Base-by-base conservation (phyloP, 1,140 invertebrate genomes). In the Chrysomallon squamiferum region DNA sequence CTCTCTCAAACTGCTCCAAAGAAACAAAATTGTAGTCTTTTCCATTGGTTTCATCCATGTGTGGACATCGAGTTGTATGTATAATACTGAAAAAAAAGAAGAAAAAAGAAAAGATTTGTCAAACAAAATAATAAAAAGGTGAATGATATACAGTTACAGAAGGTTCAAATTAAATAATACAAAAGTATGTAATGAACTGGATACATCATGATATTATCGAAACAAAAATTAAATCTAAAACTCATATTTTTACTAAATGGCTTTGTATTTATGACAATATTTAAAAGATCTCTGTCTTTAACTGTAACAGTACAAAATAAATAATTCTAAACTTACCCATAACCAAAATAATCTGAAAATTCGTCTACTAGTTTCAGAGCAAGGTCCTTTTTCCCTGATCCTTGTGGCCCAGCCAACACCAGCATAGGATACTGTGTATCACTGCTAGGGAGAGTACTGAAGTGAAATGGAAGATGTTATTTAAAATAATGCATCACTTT, bases 391-490 rank as follows among this genome's bases (percentile, higher is more conserved):
- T 82, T 84, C 2, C 83, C 83, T 32, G 80, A 78, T 27, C 85
- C 85, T 61, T 80, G 77, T 13, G 85, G 84, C 33, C 85, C 85
- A 47, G 84, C 84, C 50, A 86, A 64, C 9, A 86, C 79, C n/a
- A 86, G 60, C 79, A 86, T 84, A 9, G 85, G 85, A 59, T 85
- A 86, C 20, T 81, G 83, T 11, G 83, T 84, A 49, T 85, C 81
- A 38, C 80, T 77, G 68, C 76, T 84, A 11, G 84, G 82, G 27
- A 85, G 60, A 13, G 84, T 86, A 62, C 84, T 86, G 59, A 58
- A 82, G 77, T 58, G 15, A 62, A 49, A 49, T 11, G 20, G 7
- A 60, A 50, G 25, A 33, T 58, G 7, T 22, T 13, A 25, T 3
- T 9, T 18, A 27, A 29, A 2, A 57, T 15, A 29, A 29, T 27